These are phyloP conservation scores for Tryphoninae sp. DNA, from an alignment of 2,888 invertebrate species.

Conservation along the genomic window DNA sequence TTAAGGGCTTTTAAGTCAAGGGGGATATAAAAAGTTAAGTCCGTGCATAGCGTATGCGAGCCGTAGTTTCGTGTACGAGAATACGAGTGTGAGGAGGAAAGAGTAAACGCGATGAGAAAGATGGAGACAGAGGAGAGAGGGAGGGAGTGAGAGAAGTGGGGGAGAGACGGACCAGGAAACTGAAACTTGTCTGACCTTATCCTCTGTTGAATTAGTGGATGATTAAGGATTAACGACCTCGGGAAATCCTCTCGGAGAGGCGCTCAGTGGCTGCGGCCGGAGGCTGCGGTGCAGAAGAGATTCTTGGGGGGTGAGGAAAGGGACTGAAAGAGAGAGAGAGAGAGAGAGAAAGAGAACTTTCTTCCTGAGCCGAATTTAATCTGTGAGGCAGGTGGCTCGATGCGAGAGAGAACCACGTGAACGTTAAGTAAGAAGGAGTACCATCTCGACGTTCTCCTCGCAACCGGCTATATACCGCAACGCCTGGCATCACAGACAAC, in stretches of 20 bases:
- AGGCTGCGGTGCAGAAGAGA: slow-evolving; percentile 46
- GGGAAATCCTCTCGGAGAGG: slow-evolving; percentile 55
- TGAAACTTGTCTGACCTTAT: slow-evolving; percentile 65
- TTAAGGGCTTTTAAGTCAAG: slow-evolving; percentile 49
- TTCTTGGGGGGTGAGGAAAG: slow-evolving; percentile 29
- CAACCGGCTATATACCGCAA: slow-evolving; percentile 37
- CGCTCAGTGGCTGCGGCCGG: slow-evolving; percentile 49
- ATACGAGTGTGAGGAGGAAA: neutral
- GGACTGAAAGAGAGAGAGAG: neutral
- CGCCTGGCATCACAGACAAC: slow-evolving; percentile 10
- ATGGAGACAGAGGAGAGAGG: slow-evolving; percentile 1
- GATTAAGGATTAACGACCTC: slow-evolving; percentile 71
- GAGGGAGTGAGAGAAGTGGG: slow-evolving; percentile 14
- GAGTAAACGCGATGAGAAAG: neutral
- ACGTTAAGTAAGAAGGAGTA: slow-evolving; percentile 65
- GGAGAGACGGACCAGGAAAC: slow-evolving; percentile 61
- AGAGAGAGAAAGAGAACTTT: slow-evolving; percentile 41
- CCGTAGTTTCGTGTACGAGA: neutral
- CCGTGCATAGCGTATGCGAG: slow-evolving; percentile 18
- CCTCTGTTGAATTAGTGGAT: slow-evolving; percentile 67
- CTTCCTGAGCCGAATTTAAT: slow-evolving; percentile 66
- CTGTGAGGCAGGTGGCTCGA: slow-evolving; percentile 60
- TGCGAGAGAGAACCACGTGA: slow-evolving; percentile 55
- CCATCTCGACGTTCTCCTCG: slow-evolving; percentile 51
- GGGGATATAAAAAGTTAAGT: slow-evolving; percentile 53